Percentiles rank a stretch among this genome's conserved stretches.
Evolutionary conservation across 1,140 invertebrate genomes (phyloP).

Genomic region (Diachasmimorpha longicaudata): DNA sequence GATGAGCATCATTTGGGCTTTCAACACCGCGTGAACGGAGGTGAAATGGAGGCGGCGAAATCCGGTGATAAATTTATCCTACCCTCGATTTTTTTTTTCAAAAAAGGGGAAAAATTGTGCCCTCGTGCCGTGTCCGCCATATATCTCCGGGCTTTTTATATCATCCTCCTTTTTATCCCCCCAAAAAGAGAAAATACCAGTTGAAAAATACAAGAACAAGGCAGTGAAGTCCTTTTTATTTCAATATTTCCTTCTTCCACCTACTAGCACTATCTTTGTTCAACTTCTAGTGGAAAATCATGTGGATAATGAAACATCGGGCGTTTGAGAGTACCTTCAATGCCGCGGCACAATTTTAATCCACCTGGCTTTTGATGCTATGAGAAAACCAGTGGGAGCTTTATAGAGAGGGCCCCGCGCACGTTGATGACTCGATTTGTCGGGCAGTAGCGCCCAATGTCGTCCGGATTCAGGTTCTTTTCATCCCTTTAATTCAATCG

Average conservation of each 20-base stretch:
- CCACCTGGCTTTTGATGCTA: background rate
- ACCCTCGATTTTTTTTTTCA: background rate
- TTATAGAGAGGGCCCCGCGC: background rate
- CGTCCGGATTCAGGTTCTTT: conserved; percentile 6
- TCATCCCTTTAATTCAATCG: conserved; percentile 25
- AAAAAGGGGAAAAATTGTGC: background rate
- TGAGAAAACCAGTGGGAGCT: background rate
- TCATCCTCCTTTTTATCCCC: background rate
- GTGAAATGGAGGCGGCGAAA: background rate
- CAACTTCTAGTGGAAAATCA: background rate
- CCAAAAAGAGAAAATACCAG: background rate
- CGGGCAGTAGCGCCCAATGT: background rate
- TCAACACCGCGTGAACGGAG: background rate
- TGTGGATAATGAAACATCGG: background rate
- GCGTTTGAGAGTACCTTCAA: background rate
- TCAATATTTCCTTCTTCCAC: background rate
- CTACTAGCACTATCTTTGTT: background rate
- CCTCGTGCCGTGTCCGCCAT: background rate
- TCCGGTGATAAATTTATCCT: conserved; percentile 1
- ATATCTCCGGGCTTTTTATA: background rate
- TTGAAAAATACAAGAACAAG: background rate
- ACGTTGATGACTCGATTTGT: conserved; percentile 21
- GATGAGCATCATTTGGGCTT: background rate
- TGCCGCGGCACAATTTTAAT: conserved; percentile 15
- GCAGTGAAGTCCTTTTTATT: background rate